phyloP scores from a whole-genome alignment of 2,797 vertebrate species.

The Trematomus bernacchii region DNA sequence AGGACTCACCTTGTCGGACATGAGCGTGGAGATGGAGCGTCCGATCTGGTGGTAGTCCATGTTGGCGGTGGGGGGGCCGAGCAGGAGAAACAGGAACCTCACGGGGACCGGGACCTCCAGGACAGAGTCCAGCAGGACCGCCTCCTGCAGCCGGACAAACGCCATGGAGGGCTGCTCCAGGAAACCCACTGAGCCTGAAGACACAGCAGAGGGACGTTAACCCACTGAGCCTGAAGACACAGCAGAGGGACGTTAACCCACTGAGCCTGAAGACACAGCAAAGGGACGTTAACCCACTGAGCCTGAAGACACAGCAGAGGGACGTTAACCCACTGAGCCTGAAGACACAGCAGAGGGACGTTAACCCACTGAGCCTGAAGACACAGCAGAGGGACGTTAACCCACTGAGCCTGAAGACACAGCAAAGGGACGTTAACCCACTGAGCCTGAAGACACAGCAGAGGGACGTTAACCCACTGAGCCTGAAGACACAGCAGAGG shows the following conservation, averaged over 20 bases:
- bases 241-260: too few species aligned
- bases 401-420: conserved; percentile 88
- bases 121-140: conserved; percentile 91
- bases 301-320: too few species aligned
- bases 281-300: too few species aligned
- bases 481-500: too few species aligned
- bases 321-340: too few species aligned
- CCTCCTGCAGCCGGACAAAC: conserved; percentile 92
- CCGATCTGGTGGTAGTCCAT: conserved; percentile 95
- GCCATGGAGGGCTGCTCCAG: conserved; percentile 93
- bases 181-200: conserved; percentile 91
- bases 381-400: conserved; percentile 45
- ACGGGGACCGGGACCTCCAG: conserved; percentile 93
- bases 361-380: too few species aligned
- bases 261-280: too few species aligned
- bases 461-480: too few species aligned
- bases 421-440: neutral
- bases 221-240: neutral
- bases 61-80: conserved; percentile 90
- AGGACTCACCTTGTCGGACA: conserved; percentile 92
- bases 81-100: conserved; percentile 92
- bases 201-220: conserved; percentile 3
- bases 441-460: too few species aligned
- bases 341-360: too few species aligned
- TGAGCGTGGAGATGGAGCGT: conserved; percentile 94